phyloP scores from a whole-genome alignment of 92 coral and sea anemone genomes.

The Phenganax stokvisi region DNA sequence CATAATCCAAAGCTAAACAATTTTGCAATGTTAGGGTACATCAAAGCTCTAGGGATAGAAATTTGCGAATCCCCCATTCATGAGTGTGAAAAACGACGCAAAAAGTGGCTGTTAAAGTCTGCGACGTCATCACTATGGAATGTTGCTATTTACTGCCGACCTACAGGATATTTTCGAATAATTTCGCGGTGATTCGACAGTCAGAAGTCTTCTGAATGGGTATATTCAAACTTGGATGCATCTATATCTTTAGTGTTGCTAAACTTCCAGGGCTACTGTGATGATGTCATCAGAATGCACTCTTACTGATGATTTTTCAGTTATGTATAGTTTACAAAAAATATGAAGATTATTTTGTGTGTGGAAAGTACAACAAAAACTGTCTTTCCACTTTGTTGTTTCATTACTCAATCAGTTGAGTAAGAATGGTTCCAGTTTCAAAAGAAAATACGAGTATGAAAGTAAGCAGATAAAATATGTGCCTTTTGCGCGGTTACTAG shows the following conservation, averaged over 20 bases:
- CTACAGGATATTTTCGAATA: background rate
- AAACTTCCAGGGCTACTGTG: background rate
- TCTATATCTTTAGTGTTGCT: background rate
- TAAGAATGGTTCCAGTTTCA: background rate
- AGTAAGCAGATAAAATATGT: background rate
- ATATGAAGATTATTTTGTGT: background rate
- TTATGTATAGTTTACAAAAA: conserved; percentile 7
- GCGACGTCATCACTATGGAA: conserved; percentile 25
- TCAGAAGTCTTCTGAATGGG: background rate
- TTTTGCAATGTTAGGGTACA: background rate
- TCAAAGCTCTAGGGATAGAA: background rate
- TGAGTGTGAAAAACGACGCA: conserved; percentile 15
- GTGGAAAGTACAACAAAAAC: background rate
- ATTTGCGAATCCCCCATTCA: conserved; percentile 8
- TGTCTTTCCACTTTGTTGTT: background rate
- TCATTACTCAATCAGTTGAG: background rate
- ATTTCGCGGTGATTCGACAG: background rate
- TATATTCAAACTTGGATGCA: background rate
- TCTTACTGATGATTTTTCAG: background rate
- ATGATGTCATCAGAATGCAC: conserved; percentile 19
- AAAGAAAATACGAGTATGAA: background rate
- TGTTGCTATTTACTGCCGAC: background rate
- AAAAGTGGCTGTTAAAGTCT: background rate
- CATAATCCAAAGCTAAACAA: background rate
- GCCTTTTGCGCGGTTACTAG: too few relatives aligned